Percentiles rank a stretch among this genome's conserved stretches.
Conservation (phyloP, 37 sponge, comb jelly and placozoan species). For the Geodia barretti region DNA sequence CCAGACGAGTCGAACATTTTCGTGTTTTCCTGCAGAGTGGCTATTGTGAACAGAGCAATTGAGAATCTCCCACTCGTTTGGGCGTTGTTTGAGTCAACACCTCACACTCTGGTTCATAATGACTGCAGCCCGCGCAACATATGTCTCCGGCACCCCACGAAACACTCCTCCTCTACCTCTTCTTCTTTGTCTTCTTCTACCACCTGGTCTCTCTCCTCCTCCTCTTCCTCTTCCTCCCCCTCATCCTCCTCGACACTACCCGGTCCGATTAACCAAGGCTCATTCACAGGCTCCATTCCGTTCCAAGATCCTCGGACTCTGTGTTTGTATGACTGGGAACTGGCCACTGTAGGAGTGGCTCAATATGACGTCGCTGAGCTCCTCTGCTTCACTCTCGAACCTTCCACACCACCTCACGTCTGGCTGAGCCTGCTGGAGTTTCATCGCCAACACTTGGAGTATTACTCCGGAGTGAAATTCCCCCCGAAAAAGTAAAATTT, state of each 20-base stretch:
- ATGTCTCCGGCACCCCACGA: slow-evolving; percentile 34
- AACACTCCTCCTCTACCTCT: too few relatives aligned
- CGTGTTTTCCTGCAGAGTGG: slow-evolving; percentile 9
- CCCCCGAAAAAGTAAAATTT: slow-evolving; percentile 34
- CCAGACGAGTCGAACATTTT: background rate
- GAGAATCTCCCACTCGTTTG: slow-evolving; percentile 28
- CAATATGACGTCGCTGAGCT: slow-evolving; percentile 78
- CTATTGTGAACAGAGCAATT: slow-evolving; percentile 34
- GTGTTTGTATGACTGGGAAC: slow-evolving; percentile 87
- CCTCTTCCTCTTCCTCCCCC: too few relatives aligned
- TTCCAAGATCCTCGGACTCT: slow-evolving; percentile 37
- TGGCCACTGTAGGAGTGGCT: slow-evolving; percentile 62
- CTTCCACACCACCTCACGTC: slow-evolving; percentile 14
- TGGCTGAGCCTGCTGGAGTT: slow-evolving; percentile 49
- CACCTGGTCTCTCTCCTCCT: too few relatives aligned
- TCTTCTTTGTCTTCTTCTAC: too few relatives aligned
- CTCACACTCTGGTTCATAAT: slow-evolving; percentile 73
- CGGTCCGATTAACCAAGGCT: background rate
- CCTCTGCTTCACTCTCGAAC: slow-evolving; percentile 51
- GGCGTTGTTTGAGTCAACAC: slow-evolving; percentile 19
- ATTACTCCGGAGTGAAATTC: slow-evolving; percentile 25
- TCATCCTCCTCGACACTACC: background rate
- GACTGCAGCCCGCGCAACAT: slow-evolving; percentile 82
- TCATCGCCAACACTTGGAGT: slow-evolving; percentile 48
- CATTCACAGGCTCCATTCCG: background rate